Conservation (phyloP, 2,888 invertebrate species). For the Urechis unicinctus region DNA sequence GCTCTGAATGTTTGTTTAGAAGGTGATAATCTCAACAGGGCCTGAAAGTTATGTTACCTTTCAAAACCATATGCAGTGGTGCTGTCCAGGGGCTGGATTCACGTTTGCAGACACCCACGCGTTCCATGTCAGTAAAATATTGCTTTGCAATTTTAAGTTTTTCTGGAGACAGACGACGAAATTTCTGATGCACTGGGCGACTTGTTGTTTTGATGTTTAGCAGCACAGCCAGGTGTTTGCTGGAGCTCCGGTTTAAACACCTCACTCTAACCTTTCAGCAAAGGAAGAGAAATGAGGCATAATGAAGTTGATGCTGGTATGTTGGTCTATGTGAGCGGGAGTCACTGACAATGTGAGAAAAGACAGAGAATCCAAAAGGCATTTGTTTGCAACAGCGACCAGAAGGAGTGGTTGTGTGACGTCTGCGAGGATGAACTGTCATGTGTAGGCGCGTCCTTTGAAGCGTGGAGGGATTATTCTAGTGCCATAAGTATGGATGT, state of each 20-base stretch:
- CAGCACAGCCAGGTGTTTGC: neutral
- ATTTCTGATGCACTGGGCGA: neutral
- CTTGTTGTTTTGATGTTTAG: neutral
- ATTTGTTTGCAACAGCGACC: too few species aligned
- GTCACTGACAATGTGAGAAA: too few species aligned
- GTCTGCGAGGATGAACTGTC: too few species aligned
- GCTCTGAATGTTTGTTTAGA: neutral
- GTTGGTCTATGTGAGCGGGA: too few species aligned
- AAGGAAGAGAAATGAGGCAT: too few species aligned
- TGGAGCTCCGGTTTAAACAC: neutral
- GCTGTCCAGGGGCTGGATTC: neutral
- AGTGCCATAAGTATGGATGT: too few species aligned
- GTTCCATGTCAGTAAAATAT: neutral
- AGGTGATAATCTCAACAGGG: constrained; percentile 2
- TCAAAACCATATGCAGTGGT: neutral
- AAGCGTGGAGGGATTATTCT: too few species aligned
- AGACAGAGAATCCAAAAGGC: too few species aligned
- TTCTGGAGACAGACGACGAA: neutral
- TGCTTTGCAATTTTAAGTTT: too few species aligned
- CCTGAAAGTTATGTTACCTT: neutral
- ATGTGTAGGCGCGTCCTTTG: too few species aligned
- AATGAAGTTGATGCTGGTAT: too few species aligned
- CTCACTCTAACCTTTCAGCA: neutral
- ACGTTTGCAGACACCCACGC: neutral
- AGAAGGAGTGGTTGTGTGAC: too few species aligned